Evolutionary conservation across 2,888 invertebrate species (phyloP).

Genomic region (Amphipyra berbera): DNA sequence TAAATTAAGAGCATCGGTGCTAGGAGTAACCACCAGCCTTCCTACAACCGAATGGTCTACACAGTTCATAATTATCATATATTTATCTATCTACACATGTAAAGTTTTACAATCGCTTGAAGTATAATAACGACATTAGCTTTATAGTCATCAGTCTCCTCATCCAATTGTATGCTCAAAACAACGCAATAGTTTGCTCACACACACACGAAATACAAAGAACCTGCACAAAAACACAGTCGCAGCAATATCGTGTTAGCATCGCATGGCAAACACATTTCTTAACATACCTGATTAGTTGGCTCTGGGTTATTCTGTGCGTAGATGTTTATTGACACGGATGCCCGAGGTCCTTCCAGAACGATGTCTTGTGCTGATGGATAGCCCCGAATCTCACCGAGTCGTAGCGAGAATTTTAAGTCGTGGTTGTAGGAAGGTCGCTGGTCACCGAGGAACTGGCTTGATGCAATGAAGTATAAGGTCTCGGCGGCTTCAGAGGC

Average conservation of each 20-base stretch:
- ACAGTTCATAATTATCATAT: too few species aligned
- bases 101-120: neutral
- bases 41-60: too few species aligned
- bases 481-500: constrained; percentile 93
- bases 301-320: constrained; percentile 97
- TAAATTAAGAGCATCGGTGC: too few species aligned
- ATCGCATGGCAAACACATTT: neutral
- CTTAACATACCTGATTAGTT: constrained; percentile 88
- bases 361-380: constrained; percentile 96
- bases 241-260: neutral
- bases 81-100: neutral
- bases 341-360: constrained; percentile 95
- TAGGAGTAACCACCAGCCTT: too few species aligned
- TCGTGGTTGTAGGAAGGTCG: constrained; percentile 98
- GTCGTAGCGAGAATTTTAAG: constrained; percentile 95
- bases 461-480: constrained; percentile 97
- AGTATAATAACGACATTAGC: neutral
- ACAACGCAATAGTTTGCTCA: neutral
- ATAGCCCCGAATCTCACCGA: constrained; percentile 94
- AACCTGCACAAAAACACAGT: neutral
- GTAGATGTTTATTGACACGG: constrained; percentile 96
- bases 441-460: constrained; percentile 96
- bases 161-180: neutral
- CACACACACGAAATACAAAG: neutral
- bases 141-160: neutral